A percentile compares a stretch with the other conserved stretches of the same genome.
phyloP scores from a whole-genome alignment of 2,888 invertebrate species.

The Girardia tigrina region DNA sequence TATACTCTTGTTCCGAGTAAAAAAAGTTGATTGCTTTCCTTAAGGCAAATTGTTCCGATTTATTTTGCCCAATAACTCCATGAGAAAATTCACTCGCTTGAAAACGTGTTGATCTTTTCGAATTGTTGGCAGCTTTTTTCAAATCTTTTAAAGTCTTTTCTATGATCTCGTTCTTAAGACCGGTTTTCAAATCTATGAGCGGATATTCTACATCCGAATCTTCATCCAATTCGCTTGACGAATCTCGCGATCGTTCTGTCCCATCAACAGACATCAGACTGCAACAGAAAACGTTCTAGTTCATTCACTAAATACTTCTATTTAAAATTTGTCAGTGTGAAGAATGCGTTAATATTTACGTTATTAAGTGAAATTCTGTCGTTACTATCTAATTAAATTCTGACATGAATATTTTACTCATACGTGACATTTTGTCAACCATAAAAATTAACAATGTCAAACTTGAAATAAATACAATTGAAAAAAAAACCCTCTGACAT shows the following conservation, averaged over 20 bases:
- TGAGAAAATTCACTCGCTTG: background rate
- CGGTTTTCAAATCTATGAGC: background rate
- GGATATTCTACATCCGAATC: conserved; percentile 4
- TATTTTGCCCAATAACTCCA: background rate
- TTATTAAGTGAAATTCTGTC: background rate
- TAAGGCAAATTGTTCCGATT: conserved; percentile 3
- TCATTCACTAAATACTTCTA: too few relatives aligned
- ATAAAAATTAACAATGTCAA: background rate
- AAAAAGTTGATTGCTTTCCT: background rate
- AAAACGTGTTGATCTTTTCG: background rate
- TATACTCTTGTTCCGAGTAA: background rate
- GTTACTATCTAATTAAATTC: background rate
- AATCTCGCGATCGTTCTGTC: too few relatives aligned
- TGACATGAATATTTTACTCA: background rate
- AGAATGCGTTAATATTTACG: too few relatives aligned
- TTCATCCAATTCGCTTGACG: background rate
- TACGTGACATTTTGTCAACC: background rate
- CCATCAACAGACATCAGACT: too few relatives aligned
- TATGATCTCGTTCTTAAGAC: background rate
- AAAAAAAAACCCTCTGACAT: background rate
- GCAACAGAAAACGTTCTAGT: too few relatives aligned
- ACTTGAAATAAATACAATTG: background rate
- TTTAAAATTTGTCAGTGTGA: too few relatives aligned
- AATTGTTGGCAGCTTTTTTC: background rate
- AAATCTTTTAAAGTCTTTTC: background rate